phyloP scores from a whole-genome alignment of 2,797 vertebrate genomes.

The Peromyscus attwateri region DNA sequence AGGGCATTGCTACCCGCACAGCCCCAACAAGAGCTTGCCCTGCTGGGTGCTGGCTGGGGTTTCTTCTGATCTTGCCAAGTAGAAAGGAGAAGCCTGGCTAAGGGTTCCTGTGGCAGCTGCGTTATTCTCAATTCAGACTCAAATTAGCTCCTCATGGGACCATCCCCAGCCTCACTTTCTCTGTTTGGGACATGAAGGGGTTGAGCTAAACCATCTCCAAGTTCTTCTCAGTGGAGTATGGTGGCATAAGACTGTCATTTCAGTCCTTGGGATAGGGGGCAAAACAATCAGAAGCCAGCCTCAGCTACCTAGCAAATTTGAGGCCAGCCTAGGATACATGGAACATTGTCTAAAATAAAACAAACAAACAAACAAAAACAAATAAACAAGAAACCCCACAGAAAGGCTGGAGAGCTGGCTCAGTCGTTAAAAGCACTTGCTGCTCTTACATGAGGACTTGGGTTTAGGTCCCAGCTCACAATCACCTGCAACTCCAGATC shows the following conservation, averaged over 20 bases:
- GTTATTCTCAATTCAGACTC: not conserved
- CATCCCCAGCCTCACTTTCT: slow-evolving; percentile 13
- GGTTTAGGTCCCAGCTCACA: not conserved
- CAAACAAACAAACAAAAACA: not conserved
- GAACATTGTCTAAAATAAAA: not conserved
- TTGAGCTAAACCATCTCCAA: not conserved
- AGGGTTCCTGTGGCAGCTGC: not conserved
- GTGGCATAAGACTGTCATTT: not conserved
- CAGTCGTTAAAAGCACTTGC: not conserved
- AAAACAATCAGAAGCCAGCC: not conserved
- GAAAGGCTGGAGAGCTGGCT: not conserved
- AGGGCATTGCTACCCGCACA: slow-evolving; percentile 25
- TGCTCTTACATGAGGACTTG: not conserved
- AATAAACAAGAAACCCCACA: not conserved
- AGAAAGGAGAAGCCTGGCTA: slow-evolving; percentile 26
- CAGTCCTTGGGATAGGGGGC: not conserved
- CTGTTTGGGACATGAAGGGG: not conserved
- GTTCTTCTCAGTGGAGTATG: not conserved
- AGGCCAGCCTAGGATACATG: not conserved
- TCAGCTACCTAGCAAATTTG: not conserved
- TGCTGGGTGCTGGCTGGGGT: slow-evolving; percentile 59
- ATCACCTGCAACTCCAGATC: not conserved
- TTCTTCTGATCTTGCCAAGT: slow-evolving; percentile 55
- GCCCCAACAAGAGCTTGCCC: not conserved
- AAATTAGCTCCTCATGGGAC: not conserved